phyloP scores from a whole-genome alignment of 1,140 invertebrate genomes.

The Paralvinella palmiformis region DNA sequence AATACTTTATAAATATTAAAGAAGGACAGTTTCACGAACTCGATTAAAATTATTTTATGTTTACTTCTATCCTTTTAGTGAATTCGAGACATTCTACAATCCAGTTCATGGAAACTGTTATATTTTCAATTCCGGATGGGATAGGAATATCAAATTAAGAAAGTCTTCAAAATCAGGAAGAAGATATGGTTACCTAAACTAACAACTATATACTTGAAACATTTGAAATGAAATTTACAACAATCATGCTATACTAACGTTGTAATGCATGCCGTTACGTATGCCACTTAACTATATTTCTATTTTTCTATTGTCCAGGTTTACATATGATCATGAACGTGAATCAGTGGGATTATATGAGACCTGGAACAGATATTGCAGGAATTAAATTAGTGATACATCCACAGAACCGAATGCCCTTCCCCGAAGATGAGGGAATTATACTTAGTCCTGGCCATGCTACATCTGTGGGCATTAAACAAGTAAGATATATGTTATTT shows the following conservation, averaged over 20 bases:
- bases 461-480: slow-evolving; percentile 39
- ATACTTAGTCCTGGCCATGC: slow-evolving; percentile 40
- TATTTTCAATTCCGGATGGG: slow-evolving; percentile 9
- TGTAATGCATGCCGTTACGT: background rate
- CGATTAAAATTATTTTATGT: too few relatives aligned
- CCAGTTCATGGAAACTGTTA: slow-evolving; percentile 12
- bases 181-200: background rate
- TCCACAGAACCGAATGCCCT: slow-evolving; percentile 34
- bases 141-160: background rate
- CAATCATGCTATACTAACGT: too few relatives aligned
- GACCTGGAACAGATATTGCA: slow-evolving; percentile 16
- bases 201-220: too few relatives aligned
- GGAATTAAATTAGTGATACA: slow-evolving; percentile 47
- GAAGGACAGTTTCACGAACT: too few relatives aligned
- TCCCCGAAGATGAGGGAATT: slow-evolving; percentile 49
- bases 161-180: background rate
- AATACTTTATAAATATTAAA: too few relatives aligned
- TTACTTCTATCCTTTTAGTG: slow-evolving; percentile 8
- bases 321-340: slow-evolving; percentile 13
- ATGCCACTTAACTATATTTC: background rate
- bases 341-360: slow-evolving; percentile 10
- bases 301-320: too few relatives aligned
- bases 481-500: too few relatives aligned
- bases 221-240: too few relatives aligned
- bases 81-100: slow-evolving; percentile 1